Percentiles rank a stretch among this genome's conserved stretches.
These are phyloP conservation scores for Alectura lathami DNA, from an alignment of 2,113 vertebrate species.

Conservation along the genomic window DNA sequence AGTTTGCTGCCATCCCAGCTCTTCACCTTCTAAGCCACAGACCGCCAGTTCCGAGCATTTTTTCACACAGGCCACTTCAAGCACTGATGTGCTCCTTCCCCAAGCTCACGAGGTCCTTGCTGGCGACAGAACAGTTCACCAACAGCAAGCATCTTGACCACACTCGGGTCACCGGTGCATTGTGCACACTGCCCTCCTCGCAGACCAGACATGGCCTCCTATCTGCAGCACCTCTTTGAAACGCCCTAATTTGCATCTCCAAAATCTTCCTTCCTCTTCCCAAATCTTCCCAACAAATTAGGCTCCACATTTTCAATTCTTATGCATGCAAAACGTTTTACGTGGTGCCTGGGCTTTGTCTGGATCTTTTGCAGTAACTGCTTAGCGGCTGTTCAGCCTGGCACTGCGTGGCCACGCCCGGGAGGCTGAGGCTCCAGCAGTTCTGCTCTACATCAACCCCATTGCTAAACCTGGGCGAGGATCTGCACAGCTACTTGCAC, in stretches of 20 bases:
- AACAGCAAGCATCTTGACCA: neutral
- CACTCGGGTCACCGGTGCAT: rapidly evolving
- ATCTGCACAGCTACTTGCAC: neutral
- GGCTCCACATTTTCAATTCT: neutral
- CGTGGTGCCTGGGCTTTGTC: neutral
- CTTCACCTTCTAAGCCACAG: neutral
- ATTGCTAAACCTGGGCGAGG: neutral
- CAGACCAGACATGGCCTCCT: neutral
- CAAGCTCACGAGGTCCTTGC: neutral
- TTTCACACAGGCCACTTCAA: neutral
- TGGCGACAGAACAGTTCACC: neutral
- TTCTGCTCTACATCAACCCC: neutral
- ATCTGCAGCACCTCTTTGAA: neutral
- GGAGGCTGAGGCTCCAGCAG: neutral
- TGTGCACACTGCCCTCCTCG: rapidly evolving
- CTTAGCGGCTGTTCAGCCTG: neutral
- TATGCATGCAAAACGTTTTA: neutral
- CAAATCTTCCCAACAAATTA: neutral
- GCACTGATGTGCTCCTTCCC: neutral
- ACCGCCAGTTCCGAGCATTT: neutral
- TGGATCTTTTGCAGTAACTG: neutral
- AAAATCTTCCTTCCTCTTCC: neutral
- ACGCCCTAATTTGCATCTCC: neutral
- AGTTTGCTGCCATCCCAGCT: neutral
- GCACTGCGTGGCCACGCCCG: neutral